phyloP scores from a whole-genome alignment of 2,797 vertebrate species.

The Myotis pilosus region DNA sequence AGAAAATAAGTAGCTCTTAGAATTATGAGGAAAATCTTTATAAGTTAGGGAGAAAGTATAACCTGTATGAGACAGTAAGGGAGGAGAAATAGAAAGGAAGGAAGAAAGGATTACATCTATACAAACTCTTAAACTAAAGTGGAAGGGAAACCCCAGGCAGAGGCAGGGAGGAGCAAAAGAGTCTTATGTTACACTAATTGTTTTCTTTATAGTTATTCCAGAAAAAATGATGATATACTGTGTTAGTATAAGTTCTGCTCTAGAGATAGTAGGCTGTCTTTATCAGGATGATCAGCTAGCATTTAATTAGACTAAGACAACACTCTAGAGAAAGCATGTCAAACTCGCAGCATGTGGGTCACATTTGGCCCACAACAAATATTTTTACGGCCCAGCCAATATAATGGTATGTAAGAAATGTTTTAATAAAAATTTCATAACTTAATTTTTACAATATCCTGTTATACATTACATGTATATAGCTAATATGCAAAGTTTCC shows the following conservation, averaged over 20 bases:
- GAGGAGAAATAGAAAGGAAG: background rate
- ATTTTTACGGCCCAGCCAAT: too few species aligned
- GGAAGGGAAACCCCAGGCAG: background rate
- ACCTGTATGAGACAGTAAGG: background rate
- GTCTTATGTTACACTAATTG: background rate
- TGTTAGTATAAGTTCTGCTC: background rate
- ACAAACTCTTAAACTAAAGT: conserved; percentile 27
- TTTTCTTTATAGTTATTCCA: conserved; percentile 19
- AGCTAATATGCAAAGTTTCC: too few species aligned
- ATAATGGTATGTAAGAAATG: too few species aligned
- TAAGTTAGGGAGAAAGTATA: background rate
- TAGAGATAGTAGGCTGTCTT: background rate
- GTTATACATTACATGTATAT: too few species aligned
- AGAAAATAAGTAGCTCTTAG: background rate
- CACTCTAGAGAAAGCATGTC: background rate
- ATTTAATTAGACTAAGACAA: conserved; percentile 39
- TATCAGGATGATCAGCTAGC: background rate
- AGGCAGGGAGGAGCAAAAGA: conserved; percentile 3
- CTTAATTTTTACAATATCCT: too few species aligned
- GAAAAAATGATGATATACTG: background rate
- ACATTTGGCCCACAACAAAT: too few species aligned
- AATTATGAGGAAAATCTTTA: background rate
- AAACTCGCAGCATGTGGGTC: too few species aligned
- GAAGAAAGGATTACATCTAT: background rate
- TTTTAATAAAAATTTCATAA: too few species aligned